Percentiles rank a stretch among this genome's conserved stretches.
Evolutionary conservation across 1,140 invertebrate species (phyloP).

Genomic region (Adelges cooleyi): DNA sequence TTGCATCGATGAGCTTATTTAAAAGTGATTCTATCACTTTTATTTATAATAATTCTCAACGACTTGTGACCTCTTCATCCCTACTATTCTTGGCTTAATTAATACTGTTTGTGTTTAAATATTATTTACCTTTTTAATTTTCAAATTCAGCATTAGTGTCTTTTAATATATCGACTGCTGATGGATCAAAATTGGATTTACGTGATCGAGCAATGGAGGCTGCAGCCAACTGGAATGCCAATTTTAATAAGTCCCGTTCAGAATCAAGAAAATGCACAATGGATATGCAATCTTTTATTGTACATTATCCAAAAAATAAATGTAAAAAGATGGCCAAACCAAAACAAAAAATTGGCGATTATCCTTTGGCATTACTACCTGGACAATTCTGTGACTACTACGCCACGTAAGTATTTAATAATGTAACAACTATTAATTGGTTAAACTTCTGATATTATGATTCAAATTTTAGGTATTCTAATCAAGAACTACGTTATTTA

Average conservation of each 20-base stretch:
- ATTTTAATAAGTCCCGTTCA: slow-evolving; percentile 58
- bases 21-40: too few species aligned
- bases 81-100: neutral
- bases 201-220: slow-evolving; percentile 76
- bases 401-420: slow-evolving; percentile 44
- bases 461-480: slow-evolving; percentile 45
- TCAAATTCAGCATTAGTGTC: slow-evolving; percentile 2
- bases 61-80: too few species aligned
- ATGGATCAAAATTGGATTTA: slow-evolving; percentile 49
- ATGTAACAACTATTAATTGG: too few species aligned
- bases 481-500: slow-evolving; percentile 61
- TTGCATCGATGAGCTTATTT: too few species aligned
- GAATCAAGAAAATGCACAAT: slow-evolving; percentile 57
- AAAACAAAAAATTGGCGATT: slow-evolving; percentile 52
- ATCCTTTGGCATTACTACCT: slow-evolving; percentile 81
- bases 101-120: neutral
- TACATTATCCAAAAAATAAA: slow-evolving; percentile 53
- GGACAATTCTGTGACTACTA: slow-evolving; percentile 87
- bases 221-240: slow-evolving; percentile 76
- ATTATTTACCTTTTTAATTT: neutral
- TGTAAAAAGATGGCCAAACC: slow-evolving; percentile 41
- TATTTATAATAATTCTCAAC: too few species aligned
- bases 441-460: slow-evolving; percentile 19
- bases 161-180: slow-evolving; percentile 18
- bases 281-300: slow-evolving; percentile 62